A percentile compares a stretch with the other conserved stretches of the same genome.
Evolutionary conservation across 2,797 vertebrate species (phyloP).

Genomic region (Hemitrygon akajei): DNA sequence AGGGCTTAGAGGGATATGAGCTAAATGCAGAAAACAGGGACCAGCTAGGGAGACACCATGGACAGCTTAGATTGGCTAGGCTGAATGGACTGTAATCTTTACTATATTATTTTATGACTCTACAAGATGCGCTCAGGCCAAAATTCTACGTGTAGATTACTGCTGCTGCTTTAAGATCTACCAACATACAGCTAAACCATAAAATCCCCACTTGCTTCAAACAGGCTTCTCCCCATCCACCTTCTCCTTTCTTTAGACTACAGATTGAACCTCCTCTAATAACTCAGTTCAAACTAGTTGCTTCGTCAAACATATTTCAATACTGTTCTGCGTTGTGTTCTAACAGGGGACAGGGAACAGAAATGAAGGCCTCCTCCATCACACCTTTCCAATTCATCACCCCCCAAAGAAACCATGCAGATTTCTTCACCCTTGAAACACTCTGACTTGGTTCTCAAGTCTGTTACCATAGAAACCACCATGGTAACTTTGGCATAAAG

Average conservation of each 20-base stretch:
- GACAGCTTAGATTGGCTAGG: too few species aligned
- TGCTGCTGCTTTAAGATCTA: not conserved
- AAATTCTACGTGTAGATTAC: not conserved
- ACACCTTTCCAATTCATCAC: not conserved
- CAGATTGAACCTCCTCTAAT: not conserved
- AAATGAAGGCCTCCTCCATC: not conserved
- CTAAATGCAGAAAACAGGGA: too few species aligned
- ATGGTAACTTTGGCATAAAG: not conserved
- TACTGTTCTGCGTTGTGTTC: too few species aligned
- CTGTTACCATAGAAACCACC: slow-evolving; percentile 7
- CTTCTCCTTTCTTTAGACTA: too few species aligned
- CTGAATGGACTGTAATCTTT: too few species aligned
- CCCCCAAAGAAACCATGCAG: not conserved
- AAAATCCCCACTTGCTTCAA: not conserved
- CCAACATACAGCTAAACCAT: not conserved
- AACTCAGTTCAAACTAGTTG: not conserved
- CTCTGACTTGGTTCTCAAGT: not conserved
- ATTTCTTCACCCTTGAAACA: not conserved
- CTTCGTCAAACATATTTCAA: too few species aligned
- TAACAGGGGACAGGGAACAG: not conserved
- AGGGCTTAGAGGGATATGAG: too few species aligned
- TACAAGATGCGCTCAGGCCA: not conserved
- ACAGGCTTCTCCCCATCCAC: too few species aligned
- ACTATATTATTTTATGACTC: not conserved
- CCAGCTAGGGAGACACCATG: too few species aligned